phyloP scores from a whole-genome alignment of 2,888 invertebrate species.

The Sphaeridia pumilis region DNA sequence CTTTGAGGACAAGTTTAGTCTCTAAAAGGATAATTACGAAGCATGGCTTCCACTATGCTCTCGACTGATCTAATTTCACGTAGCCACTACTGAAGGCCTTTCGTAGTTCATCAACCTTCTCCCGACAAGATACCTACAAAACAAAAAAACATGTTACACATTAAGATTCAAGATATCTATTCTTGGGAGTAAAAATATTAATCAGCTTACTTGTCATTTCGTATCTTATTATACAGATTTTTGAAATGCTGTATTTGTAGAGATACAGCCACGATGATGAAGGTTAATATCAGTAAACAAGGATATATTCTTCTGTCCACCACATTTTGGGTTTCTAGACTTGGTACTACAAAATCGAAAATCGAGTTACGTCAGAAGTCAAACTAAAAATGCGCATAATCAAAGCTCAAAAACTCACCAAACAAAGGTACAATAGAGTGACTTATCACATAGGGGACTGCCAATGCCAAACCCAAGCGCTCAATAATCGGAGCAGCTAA shows the following conservation, averaged over 20 bases:
- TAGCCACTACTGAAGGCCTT: slow-evolving; percentile 31
- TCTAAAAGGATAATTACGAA: no score
- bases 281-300: slow-evolving; percentile 60
- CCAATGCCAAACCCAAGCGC: slow-evolving; percentile 75
- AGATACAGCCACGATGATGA: slow-evolving; percentile 56
- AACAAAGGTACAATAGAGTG: slow-evolving; percentile 49
- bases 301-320: slow-evolving; percentile 82
- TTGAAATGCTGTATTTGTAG: slow-evolving; percentile 88
- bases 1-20: no score
- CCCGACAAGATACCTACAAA: slow-evolving; percentile 67
- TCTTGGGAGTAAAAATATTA: slow-evolving; percentile 4
- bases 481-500: slow-evolving; percentile 82
- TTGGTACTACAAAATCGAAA: slow-evolving; percentile 28
- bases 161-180: not conserved
- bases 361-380: not conserved
- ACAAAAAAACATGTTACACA: slow-evolving; percentile 9
- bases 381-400: not conserved
- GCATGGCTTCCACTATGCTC: no score
- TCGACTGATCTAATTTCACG: no score
- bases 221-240: slow-evolving; percentile 92
- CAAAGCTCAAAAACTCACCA: slow-evolving; percentile 29
- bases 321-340: slow-evolving; percentile 48
- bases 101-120: slow-evolving; percentile 95
- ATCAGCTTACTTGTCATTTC: slow-evolving; percentile 76
- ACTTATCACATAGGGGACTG: slow-evolving; percentile 84